Conservation (phyloP, 2,888 invertebrate species). For the Ctenicera cuprea region DNA sequence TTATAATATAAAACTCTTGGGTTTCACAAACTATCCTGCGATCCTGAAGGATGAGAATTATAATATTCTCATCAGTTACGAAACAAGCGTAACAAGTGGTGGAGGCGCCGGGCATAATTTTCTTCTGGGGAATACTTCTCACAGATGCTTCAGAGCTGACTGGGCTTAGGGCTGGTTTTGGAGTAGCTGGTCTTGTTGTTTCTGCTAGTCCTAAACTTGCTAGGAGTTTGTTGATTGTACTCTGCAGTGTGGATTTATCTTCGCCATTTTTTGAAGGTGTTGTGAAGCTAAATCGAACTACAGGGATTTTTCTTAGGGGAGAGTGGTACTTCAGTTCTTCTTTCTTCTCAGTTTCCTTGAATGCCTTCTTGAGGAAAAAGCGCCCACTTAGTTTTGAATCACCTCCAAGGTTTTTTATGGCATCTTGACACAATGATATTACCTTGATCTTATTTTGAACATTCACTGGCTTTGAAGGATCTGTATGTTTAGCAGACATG, state of each 20-base stretch:
- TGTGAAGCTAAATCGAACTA: slow-evolving; percentile 60
- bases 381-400: slow-evolving; percentile 64
- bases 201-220: slow-evolving; percentile 44
- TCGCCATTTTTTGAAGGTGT: slow-evolving; percentile 54
- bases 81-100: too few relatives aligned
- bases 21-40: too few relatives aligned
- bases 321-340: slow-evolving; percentile 59
- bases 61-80: too few relatives aligned
- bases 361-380: slow-evolving; percentile 60
- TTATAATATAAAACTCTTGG: too few relatives aligned
- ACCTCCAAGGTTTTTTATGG: slow-evolving; percentile 65
- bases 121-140: background rate
- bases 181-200: background rate
- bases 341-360: slow-evolving; percentile 49
- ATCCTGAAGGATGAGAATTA: too few relatives aligned
- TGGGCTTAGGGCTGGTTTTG: slow-evolving; percentile 6
- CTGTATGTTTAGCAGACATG: slow-evolving; percentile 67
- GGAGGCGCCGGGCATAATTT: background rate
- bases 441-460: slow-evolving; percentile 70
- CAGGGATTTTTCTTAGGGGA: slow-evolving; percentile 61
- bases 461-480: slow-evolving; percentile 64
- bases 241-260: slow-evolving; percentile 49
- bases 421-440: slow-evolving; percentile 71
- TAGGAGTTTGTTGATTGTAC: slow-evolving; percentile 55
- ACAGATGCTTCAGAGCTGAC: background rate